Conservation (phyloP, 1,140 invertebrate genomes). For the Colletes latitarsis region DNA sequence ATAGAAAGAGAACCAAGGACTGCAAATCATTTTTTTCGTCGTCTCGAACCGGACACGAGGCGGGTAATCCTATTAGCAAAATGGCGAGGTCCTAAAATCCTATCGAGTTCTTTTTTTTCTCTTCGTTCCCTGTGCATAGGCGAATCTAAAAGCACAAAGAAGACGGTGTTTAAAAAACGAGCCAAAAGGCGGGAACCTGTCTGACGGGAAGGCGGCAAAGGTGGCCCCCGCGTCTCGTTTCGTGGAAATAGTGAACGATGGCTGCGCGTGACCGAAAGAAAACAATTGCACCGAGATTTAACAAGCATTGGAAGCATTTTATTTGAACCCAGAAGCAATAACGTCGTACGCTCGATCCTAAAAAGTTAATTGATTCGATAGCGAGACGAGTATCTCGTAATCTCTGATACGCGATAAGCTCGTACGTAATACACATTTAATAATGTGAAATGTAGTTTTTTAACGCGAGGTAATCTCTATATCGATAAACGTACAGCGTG, state of each 20-base stretch:
- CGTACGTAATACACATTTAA: too few species aligned
- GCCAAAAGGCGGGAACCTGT: slow-evolving; percentile 55
- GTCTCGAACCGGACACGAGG: background rate
- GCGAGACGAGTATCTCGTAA: too few species aligned
- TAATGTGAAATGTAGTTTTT: too few species aligned
- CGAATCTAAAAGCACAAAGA: slow-evolving; percentile 61
- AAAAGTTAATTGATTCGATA: too few species aligned
- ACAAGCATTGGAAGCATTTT: too few species aligned
- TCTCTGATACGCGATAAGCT: too few species aligned
- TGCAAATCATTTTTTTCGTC: background rate
- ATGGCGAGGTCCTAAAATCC: background rate
- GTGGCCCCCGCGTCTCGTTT: background rate
- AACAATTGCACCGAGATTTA: background rate
- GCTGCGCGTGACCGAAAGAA: background rate
- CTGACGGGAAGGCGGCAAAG: slow-evolving; percentile 2
- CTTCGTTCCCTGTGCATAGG: background rate
- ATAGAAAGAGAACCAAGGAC: too few species aligned
- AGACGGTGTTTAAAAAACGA: slow-evolving; percentile 46
- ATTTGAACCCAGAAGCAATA: too few species aligned
- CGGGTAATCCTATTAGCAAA: slow-evolving; percentile 32
- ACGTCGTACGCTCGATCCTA: too few species aligned
- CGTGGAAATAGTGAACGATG: slow-evolving; percentile 44
- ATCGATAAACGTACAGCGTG: background rate
- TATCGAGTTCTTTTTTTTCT: slow-evolving; percentile 4
- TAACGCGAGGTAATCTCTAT: too few species aligned